phyloP scores from a whole-genome alignment of 35 echinoderm and acorn worm genomes.

The Acanthaster planci region DNA sequence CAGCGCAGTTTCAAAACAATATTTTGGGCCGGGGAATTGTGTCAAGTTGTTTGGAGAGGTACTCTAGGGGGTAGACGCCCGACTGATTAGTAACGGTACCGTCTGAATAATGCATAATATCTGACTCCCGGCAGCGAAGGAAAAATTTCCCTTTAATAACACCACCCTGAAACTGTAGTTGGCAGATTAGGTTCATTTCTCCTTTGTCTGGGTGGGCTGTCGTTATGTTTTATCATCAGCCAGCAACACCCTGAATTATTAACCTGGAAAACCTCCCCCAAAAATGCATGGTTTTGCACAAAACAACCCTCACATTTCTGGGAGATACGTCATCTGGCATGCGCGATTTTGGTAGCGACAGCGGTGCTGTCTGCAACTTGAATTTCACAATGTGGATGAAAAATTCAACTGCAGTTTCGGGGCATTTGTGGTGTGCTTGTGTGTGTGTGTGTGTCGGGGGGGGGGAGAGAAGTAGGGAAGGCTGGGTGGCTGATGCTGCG shows the following conservation, averaged over 20 bases:
- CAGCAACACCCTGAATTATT: not conserved
- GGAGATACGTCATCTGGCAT: conserved; percentile 5
- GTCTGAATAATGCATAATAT: conserved; percentile 1
- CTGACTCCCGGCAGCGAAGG: not conserved
- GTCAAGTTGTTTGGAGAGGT: not conserved
- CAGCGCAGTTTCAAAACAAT: too few species aligned
- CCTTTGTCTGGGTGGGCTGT: conserved; percentile 1
- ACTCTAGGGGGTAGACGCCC: not conserved
- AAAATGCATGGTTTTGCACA: not conserved
- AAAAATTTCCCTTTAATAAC: not conserved
- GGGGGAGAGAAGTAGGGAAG: not conserved
- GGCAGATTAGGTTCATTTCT: not conserved
- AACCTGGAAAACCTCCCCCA: not conserved
- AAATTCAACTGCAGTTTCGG: not conserved
- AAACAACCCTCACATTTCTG: conserved; percentile 2
- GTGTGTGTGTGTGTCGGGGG: too few species aligned
- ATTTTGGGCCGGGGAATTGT: not conserved
- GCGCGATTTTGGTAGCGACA: not conserved
- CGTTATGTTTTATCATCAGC: not conserved
- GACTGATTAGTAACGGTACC: not conserved
- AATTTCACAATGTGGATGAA: conserved; percentile 13
- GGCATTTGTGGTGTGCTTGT: too few species aligned
- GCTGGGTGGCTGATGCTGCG: conserved; percentile 1
- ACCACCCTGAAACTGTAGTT: not conserved
- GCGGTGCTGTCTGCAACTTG: not conserved